Conservation (phyloP, 2,113 vertebrate species). For the Melozone crissalis region DNA sequence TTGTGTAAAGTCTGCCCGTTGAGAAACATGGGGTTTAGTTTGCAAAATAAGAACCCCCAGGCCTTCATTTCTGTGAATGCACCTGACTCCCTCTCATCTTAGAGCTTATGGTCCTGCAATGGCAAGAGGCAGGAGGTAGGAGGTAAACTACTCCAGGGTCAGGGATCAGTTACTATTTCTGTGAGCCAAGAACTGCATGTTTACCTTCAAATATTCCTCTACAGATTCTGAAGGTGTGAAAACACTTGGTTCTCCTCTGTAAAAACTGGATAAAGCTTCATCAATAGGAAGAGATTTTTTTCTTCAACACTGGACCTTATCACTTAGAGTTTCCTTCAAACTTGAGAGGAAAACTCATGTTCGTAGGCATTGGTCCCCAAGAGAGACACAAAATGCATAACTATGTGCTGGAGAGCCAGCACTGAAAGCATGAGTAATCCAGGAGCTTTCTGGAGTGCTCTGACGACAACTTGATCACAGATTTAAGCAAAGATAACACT, state of each 20-base stretch:
- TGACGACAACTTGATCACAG: not conserved
- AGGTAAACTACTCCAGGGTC: not conserved
- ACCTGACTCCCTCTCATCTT: not conserved
- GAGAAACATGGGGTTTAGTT: not conserved
- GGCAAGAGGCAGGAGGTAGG: not conserved
- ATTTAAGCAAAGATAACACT: not conserved
- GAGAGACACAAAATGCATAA: not conserved
- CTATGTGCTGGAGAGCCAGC: not conserved
- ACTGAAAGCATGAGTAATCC: not conserved
- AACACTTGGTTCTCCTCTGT: not conserved
- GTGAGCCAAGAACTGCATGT: not conserved
- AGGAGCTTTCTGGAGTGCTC: not conserved
- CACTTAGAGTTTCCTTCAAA: not conserved
- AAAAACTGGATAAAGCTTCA: not conserved
- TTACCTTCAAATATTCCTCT: not conserved
- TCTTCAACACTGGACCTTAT: not conserved
- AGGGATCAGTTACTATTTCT: not conserved
- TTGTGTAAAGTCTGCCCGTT: not conserved
- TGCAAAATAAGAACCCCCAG: not conserved
- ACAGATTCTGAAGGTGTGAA: not conserved
- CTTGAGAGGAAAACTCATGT: not conserved
- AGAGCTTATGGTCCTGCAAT: not conserved
- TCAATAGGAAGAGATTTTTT: not conserved
- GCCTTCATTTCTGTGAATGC: not conserved
- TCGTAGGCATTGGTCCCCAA: not conserved